Conservation (phyloP, 2,888 invertebrate species). For the Ariolimax columbianus region DNA sequence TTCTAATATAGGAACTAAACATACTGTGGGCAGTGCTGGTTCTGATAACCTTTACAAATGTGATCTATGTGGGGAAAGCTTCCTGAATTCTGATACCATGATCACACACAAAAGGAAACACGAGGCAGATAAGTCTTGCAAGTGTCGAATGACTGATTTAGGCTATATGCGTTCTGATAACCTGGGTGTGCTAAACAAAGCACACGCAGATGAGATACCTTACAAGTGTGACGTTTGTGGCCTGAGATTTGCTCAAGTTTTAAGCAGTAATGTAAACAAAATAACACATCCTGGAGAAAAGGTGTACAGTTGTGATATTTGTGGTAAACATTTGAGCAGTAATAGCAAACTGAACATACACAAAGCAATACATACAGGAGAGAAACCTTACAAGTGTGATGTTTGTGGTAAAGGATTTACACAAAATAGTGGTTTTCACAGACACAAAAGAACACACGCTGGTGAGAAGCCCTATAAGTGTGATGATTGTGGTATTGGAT, state of each 20-base stretch:
- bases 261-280: background rate
- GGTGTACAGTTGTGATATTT: slow-evolving; percentile 4
- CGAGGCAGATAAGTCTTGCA: background rate
- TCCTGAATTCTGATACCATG: background rate
- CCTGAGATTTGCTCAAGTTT: background rate
- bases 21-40: too few relatives aligned
- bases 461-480: slow-evolving; percentile 1
- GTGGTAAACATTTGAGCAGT: background rate
- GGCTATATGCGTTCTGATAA: background rate
- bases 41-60: background rate
- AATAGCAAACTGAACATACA: background rate
- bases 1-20: too few relatives aligned
- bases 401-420: background rate
- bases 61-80: background rate
- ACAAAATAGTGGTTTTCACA: too few relatives aligned
- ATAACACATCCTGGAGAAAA: background rate
- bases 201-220: background rate
- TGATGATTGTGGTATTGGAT: background rate
- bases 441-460: background rate
- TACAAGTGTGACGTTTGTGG: background rate
- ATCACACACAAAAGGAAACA: background rate
- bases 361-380: background rate
- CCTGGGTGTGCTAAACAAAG: background rate
- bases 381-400: slow-evolving; percentile 6
- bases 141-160: background rate